Evolutionary conservation across 2,113 vertebrate species (phyloP), one percentile per base, ranked within the genome.

Genomic region (Dicrurus megarhynchus): DNA sequence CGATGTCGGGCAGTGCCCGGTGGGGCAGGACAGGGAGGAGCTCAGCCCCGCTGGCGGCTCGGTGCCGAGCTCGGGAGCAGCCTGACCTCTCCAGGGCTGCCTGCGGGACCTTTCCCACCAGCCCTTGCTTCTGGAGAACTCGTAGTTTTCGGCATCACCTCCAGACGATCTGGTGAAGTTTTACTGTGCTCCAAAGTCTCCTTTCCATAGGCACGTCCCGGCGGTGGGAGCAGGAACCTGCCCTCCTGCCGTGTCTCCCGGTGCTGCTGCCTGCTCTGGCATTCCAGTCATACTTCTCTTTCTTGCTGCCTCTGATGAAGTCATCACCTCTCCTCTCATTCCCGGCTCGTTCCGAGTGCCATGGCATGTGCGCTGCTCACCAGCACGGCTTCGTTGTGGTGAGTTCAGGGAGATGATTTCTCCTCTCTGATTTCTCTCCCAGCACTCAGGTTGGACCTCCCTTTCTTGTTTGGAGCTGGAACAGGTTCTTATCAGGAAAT

Each of bases 281-380:
- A 90, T 96, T 93, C 95, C 89, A 10, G 61, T 50, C 93, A 61
- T 96, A 15, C 63, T 57, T 87, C 82, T 19, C 77, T 13, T 18
- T 4, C 75, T 83, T 16, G 68, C 87, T 69, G 92, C 95, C 81
- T 93, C 96, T 39, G 93, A 97, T 97, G 97, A 97, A 96, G 95
- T 95, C 97, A 93, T 46, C 95, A 75, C 39, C 93, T 82, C 69
- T 60, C 16, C 92, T 79, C 84, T 89, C 70, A 13, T 4, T 71
- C 53, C 61, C 44, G 85, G 81, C 93, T 79, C 39, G 20, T 13
- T 78, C 39, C 32, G n/a, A 63, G 83, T 86, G 89, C 90, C 96
- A 96, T 97, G 97, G 97, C 96, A 80, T 71, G 93, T n/a, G 92
- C 10, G 82, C n/a, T 87, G 93, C 95, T 95, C 89, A 57, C 44